Percentiles rank a stretch among this genome's conserved stretches.
These are phyloP conservation scores for Crotalus tigris DNA, from an alignment of 2,113 vertebrate species.

Conservation along the genomic window DNA sequence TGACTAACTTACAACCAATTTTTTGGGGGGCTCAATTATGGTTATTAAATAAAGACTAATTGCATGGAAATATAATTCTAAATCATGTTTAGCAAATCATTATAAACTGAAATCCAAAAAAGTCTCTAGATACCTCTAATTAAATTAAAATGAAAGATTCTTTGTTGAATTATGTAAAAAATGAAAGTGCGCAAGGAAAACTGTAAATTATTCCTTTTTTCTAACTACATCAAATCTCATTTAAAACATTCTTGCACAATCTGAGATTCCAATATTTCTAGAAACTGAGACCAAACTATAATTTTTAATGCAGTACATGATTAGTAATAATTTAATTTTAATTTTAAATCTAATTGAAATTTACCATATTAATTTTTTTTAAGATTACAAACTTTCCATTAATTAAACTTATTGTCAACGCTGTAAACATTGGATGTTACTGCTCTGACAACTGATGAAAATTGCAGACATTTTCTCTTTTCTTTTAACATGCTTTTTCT, in stretches of 20 bases:
- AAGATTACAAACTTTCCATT: too few species aligned
- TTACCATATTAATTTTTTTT: too few species aligned
- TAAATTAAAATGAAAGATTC: not conserved
- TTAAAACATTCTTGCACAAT: not conserved
- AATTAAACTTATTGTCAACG: too few species aligned
- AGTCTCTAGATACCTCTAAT: not conserved
- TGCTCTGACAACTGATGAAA: too few species aligned
- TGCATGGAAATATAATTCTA: not conserved
- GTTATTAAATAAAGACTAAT: not conserved
- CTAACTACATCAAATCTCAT: not conserved
- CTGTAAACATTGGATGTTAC: too few species aligned
- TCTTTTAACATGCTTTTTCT: too few species aligned
- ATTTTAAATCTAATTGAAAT: not conserved
- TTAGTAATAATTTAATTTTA: not conserved
- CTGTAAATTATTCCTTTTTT: not conserved
- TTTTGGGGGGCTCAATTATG: not conserved
- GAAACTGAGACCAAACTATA: not conserved
- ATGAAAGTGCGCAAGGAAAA: not conserved
- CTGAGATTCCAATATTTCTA: not conserved
- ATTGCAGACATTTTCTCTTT: too few species aligned
- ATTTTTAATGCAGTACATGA: not conserved
- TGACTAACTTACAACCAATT: not conserved
- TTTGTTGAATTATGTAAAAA: not conserved
- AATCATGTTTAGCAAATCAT: constrained; percentile 16
- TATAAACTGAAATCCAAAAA: not conserved